These are phyloP conservation scores for Hafferia zeledoni DNA, from an alignment of 2,797 vertebrate genomes.

Conservation along the genomic window DNA sequence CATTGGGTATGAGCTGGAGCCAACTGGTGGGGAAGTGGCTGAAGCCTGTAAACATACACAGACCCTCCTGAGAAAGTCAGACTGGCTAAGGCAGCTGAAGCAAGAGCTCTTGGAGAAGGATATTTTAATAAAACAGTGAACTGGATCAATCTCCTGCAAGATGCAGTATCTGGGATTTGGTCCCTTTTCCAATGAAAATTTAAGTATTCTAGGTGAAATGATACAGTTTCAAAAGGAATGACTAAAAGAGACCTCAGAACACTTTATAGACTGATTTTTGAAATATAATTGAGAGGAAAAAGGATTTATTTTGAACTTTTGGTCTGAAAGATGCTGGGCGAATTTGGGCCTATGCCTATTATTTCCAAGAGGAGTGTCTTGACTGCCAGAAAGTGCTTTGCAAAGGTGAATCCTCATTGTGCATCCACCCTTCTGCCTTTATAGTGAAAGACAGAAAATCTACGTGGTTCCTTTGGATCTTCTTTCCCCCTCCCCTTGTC, in stretches of 20 bases:
- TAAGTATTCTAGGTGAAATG: background rate
- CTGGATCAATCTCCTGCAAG: background rate
- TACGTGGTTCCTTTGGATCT: background rate
- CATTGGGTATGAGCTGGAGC: background rate
- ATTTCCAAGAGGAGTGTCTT: background rate
- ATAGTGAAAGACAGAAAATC: background rate
- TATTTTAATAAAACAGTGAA: background rate
- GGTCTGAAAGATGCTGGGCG: background rate
- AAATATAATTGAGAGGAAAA: background rate
- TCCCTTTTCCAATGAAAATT: background rate
- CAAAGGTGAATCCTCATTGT: background rate
- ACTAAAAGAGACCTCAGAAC: background rate
- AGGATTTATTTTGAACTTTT: background rate
- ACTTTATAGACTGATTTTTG: background rate
- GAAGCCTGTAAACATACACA: background rate
- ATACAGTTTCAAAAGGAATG: background rate
- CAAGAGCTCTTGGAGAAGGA: background rate
- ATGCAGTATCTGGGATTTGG: background rate
- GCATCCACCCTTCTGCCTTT: background rate
- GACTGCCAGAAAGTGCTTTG: background rate
- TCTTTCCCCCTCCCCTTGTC: rapidly evolving
- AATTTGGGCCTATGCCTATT: background rate
- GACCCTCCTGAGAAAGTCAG: background rate
- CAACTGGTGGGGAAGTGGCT: background rate
- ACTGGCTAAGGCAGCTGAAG: background rate